Percentiles rank a stretch among this genome's conserved stretches.
phyloP scores from a whole-genome alignment of 2,888 invertebrate genomes.

The Leucophenga maculata region DNA sequence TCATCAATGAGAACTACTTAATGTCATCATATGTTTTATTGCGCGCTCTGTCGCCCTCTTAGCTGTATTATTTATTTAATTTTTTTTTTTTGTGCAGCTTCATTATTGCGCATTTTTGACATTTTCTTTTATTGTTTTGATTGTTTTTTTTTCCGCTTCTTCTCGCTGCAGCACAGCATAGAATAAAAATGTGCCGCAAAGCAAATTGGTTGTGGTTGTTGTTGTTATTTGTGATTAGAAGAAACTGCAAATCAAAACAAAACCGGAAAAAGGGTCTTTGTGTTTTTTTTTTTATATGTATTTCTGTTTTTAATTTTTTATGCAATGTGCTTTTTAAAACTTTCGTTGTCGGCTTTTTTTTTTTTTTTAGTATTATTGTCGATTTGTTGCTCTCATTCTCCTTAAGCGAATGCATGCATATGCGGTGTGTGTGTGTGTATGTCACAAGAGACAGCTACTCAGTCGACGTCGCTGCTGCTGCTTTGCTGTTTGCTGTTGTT shows the following conservation, averaged over 20 bases:
- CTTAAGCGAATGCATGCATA: background rate
- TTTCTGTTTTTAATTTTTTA: conserved; percentile 42
- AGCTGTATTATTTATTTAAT: too few relatives aligned
- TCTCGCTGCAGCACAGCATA: conserved; percentile 25
- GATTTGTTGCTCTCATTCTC: background rate
- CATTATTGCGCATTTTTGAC: too few relatives aligned
- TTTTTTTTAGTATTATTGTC: background rate
- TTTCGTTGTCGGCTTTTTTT: conserved; percentile 3
- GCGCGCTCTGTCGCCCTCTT: too few relatives aligned
- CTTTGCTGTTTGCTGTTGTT: too few relatives aligned
- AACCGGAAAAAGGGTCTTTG: conserved; percentile 62
- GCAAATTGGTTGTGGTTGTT: conserved; percentile 41
- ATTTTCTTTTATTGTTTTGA: too few relatives aligned
- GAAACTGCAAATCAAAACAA: conserved; percentile 64
- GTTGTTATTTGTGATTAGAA: conserved; percentile 56
- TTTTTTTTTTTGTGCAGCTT: too few relatives aligned
- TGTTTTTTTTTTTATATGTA: conserved; percentile 55
- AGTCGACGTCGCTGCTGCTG: background rate
- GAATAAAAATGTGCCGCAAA: conserved; percentile 61
- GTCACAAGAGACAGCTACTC: background rate
- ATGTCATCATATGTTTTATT: too few relatives aligned
- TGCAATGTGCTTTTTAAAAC: background rate
- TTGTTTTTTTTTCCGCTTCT: too few relatives aligned
- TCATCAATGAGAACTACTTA: too few relatives aligned
- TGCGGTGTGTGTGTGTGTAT: background rate